These are phyloP conservation scores for Lagorchestes hirsutus DNA, from an alignment of 2,797 vertebrate species.

Conservation along the genomic window DNA sequence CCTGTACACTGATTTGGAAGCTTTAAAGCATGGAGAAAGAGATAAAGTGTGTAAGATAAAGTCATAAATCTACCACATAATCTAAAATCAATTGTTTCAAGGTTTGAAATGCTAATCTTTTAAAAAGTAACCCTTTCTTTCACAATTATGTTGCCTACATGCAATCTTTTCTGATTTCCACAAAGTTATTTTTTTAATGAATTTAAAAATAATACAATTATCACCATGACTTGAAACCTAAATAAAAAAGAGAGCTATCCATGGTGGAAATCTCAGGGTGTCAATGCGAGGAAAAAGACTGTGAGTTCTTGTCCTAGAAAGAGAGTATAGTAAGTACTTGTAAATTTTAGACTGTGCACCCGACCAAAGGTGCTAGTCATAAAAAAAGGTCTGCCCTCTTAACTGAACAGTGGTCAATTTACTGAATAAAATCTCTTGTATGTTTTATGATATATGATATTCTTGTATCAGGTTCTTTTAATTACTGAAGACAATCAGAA, in stretches of 20 bases:
- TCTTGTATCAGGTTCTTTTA: not conserved
- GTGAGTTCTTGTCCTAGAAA: not conserved
- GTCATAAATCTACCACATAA: not conserved
- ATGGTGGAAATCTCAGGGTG: not conserved
- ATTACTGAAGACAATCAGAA: not conserved
- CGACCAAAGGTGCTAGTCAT: not conserved
- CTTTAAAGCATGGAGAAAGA: not conserved
- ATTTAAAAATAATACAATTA: not conserved
- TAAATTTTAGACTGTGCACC: not conserved
- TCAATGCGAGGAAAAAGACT: not conserved
- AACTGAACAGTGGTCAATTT: not conserved
- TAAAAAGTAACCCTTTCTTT: not conserved
- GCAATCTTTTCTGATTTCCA: not conserved
- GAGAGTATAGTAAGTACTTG: not conserved
- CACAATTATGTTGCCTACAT: not conserved
- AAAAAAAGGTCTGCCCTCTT: not conserved
- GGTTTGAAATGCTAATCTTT: not conserved
- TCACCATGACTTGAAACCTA: not conserved
- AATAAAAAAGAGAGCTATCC: not conserved
- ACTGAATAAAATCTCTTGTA: not conserved
- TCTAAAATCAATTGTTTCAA: not conserved
- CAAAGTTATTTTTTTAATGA: not conserved
- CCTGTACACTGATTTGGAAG: not conserved
- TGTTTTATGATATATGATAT: not conserved
- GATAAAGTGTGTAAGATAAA: not conserved